Percentiles rank a stretch among this genome's conserved stretches.
Conservation (phyloP, 2,888 invertebrate species). For the Tribolium freemani region DNA sequence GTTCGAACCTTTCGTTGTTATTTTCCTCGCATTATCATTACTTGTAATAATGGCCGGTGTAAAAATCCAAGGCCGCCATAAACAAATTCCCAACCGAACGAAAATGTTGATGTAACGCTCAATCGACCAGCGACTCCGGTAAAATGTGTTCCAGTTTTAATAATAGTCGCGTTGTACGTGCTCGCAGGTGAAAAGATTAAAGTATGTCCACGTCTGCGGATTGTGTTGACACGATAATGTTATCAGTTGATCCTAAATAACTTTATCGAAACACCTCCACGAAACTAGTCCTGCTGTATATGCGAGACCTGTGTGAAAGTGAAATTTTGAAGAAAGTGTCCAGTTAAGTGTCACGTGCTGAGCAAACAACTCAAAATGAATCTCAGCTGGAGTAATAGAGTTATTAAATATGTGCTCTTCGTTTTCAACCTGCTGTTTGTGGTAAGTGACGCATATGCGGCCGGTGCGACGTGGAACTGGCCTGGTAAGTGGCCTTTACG, state of each 20-base stretch:
- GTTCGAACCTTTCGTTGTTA: neutral
- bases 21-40: neutral
- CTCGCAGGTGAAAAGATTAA: slow-evolving; percentile 29
- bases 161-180: slow-evolving; percentile 7
- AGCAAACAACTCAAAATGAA: slow-evolving; percentile 54
- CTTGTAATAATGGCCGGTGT: neutral
- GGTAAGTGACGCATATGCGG: slow-evolving; percentile 73
- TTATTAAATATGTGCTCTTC: slow-evolving; percentile 89
- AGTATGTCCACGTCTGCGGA: slow-evolving; percentile 25
- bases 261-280: slow-evolving; percentile 14
- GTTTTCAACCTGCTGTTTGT: slow-evolving; percentile 89
- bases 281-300: neutral
- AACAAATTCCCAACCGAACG: slow-evolving; percentile 1
- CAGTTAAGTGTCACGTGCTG: slow-evolving; percentile 32
- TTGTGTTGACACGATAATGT: slow-evolving; percentile 23
- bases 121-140: neutral
- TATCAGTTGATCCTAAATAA: slow-evolving; percentile 32
- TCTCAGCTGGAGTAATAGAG: slow-evolving; percentile 65
- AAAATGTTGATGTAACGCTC: neutral
- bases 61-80: slow-evolving; percentile 24
- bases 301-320: slow-evolving; percentile 24
- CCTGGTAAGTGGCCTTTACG: slow-evolving; percentile 11
- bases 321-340: slow-evolving; percentile 31
- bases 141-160: slow-evolving; percentile 25
- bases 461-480: no score